Evolutionary conservation across 2,888 invertebrate genomes (phyloP), one percentile per base, ranked within the genome.

Genomic region (Cheilosia impressa): DNA sequence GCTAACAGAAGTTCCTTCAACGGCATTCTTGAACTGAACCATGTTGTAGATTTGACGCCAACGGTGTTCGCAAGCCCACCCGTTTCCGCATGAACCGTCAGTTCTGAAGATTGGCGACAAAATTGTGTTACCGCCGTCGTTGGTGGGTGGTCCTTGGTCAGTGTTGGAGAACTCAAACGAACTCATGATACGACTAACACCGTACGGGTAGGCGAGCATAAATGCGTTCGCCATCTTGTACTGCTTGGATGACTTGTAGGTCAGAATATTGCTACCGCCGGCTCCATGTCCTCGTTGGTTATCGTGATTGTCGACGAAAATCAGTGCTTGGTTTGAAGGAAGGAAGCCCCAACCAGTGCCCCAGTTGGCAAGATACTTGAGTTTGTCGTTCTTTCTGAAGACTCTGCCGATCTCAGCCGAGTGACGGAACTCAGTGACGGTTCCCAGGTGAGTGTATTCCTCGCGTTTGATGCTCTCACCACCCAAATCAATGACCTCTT

Each of bases 141-240:
- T 95, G 15, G 89, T 93, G 0, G 97, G 97, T 7, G 97, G 97
- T 17, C 96, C 96, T 73, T 90, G 90, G 89, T 95, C 95, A 38
- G 93, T 93, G 81, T 94, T 85, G 2, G 91, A 89, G 92, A 97
- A 98, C 31, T 91, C 93, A 90, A 94, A 98, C 87, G 97, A 97
- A 89, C 97, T 97, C 96, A 98, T 97, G 65, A 98, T 92, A 65
- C 96, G 94, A 0, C 96, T 95, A 65, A 94, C 93, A 2, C 96
- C 97, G 88, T 97, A 97, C 0, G 96, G 95, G 94, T 96, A 96
- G 0, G 98, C 97, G 91, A 98, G 93, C 95, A 96, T 97, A 91
- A 98, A 98, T 0, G 96, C 97, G 4, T 95, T 95, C 0, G 98
- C 98, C 93, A 94, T 95, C 91, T 95, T 97, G 92, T 97, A 97